phyloP scores from a whole-genome alignment of 1,140 invertebrate genomes.

The Aporrectodea caliginosa region DNA sequence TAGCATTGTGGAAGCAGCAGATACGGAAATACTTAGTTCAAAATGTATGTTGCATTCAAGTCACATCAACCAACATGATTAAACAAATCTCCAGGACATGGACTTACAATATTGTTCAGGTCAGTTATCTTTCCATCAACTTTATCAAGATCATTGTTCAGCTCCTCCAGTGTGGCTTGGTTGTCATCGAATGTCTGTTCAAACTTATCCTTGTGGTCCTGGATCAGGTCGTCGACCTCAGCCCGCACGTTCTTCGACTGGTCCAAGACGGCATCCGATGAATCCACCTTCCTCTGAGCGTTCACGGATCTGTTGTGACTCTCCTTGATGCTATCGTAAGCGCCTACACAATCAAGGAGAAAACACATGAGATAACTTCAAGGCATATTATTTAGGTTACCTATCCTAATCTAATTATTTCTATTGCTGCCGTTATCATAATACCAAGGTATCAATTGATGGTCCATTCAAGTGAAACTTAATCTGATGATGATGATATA shows the following conservation, averaged over 20 bases:
- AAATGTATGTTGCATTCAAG: no score
- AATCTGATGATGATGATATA: no score
- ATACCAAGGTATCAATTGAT: no score
- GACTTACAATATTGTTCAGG: not conserved
- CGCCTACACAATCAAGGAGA: not conserved
- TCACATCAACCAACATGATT: no score
- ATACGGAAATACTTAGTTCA: no score
- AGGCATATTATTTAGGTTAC: no score
- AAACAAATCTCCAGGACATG: no score
- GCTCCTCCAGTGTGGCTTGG: not conserved
- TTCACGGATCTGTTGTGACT: not conserved
- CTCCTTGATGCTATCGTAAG: not conserved
- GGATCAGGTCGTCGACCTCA: not conserved
- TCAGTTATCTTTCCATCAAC: not conserved
- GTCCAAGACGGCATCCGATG: not conserved
- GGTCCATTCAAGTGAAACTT: no score
- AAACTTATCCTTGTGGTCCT: not conserved
- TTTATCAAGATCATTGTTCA: not conserved
- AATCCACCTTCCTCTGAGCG: not conserved
- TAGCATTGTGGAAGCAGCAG: no score
- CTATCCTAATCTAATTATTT: no score
- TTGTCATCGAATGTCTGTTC: not conserved
- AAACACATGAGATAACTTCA: no score
- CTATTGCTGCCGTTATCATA: no score
- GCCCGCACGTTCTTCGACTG: not conserved